Base-by-base conservation (phyloP, 2,113 vertebrate genomes). In the Coryphaenoides rupestris region DNA sequence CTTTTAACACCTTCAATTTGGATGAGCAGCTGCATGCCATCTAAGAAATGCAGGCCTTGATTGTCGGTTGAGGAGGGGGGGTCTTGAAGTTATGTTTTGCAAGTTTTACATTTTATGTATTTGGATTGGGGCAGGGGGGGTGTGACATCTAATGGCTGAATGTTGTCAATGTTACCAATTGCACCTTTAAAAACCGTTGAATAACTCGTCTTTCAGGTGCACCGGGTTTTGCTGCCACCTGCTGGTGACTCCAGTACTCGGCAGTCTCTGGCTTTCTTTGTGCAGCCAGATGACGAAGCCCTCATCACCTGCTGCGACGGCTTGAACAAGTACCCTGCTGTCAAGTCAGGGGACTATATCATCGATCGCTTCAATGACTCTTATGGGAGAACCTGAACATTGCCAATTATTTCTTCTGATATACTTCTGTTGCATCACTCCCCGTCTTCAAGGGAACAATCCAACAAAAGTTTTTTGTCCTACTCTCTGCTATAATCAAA, bases 211-310 rank as follows among this genome's bases (percentile, higher is more conserved):
- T 53, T n/a, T 28, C 68, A 92, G 90, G 66, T 74, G 19, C 91
- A 91, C 64, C 75, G 84, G 56, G 89, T 91, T 55, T 16, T 87
- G 66, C 72, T 91, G 53, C 90, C 90, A 17, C 70, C 83, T 64
- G 56, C 58, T 26, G 86, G 84, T 26, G 77, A 87, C 73, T n/a
- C 46, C 22, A 70, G 79, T 45, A 74, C 78, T 7, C 87, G 88
- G 7, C 89, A 90, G 84, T 90, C 87, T 24, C 21, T 91, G 74
- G 88, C 73, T 4, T 92, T 88, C 80, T 92, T 92, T 5, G 65
- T 85, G 3, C 87, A 90, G 0, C 89, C 90, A 0, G 89, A 89
- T 3, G 53, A 91, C 0, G 67, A 82, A 0, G 80, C 78, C 2
- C 15, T 87, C 6, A 79, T 92, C 47, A 72, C 28, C 23, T 90